Conservation (phyloP, 2,888 invertebrate genomes). For the Thereva unica region DNA sequence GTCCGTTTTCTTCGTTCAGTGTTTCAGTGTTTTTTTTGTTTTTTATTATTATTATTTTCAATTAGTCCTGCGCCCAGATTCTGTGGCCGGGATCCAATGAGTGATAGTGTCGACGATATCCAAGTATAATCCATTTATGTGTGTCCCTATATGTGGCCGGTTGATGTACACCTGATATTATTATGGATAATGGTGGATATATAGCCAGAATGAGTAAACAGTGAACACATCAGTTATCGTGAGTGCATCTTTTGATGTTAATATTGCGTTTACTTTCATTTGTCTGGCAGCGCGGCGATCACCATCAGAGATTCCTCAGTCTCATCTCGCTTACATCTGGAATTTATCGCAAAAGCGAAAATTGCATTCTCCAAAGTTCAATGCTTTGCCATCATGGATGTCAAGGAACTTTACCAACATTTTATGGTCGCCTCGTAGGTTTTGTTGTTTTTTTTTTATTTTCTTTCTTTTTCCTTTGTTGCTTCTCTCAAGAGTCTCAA, state of each 20-base stretch:
- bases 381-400: slow-evolving; percentile 27
- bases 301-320: slow-evolving; percentile 26
- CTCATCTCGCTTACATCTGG: slow-evolving; percentile 18
- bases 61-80: too few species aligned
- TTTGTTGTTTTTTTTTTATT: neutral
- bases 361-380: slow-evolving; percentile 39
- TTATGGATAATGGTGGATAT: slow-evolving; percentile 1
- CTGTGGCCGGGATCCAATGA: too few species aligned
- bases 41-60: too few species aligned
- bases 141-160: too few species aligned
- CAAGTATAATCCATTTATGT: too few species aligned
- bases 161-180: too few species aligned
- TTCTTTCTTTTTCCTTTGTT: too few species aligned
- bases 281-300: slow-evolving; percentile 12
- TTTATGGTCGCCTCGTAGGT: neutral
- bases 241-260: neutral
- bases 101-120: too few species aligned
- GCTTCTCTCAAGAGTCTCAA: slow-evolving; percentile 10
- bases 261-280: slow-evolving; percentile 24
- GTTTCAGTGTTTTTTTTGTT: too few species aligned
- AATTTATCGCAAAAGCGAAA: slow-evolving; percentile 38
- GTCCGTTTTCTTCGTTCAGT: too few species aligned
- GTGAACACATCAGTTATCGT: slow-evolving; percentile 2
- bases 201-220: slow-evolving; percentile 6
- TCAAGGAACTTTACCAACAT: slow-evolving; percentile 32